These are phyloP conservation scores for Hycleus phaleratus DNA, from an alignment of 1,140 invertebrate genomes.

Conservation along the genomic window DNA sequence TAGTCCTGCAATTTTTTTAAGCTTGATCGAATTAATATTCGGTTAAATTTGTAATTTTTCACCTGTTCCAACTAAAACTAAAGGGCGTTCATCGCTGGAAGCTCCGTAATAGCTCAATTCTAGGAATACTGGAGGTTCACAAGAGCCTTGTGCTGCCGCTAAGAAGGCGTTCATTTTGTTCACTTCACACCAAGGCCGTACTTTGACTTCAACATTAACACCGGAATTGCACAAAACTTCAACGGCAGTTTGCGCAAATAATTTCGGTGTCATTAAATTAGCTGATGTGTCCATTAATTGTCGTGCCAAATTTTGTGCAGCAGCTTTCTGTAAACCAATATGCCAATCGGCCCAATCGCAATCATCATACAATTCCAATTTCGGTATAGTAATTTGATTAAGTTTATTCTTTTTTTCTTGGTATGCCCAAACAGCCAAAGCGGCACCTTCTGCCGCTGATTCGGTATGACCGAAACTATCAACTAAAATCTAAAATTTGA, in stretches of 20 bases:
- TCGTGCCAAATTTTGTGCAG: constrained; percentile 55
- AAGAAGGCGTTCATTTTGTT: constrained; percentile 58
- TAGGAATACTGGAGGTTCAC: constrained; percentile 54
- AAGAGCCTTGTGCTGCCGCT: constrained; percentile 53
- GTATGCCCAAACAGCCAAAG: constrained; percentile 55
- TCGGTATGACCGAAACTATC: constrained; percentile 67
- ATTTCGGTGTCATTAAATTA: constrained; percentile 56
- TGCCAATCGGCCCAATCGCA: constrained; percentile 47
- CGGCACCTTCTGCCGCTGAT: constrained; percentile 64
- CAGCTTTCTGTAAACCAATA: constrained; percentile 48
- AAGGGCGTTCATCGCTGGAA: constrained; percentile 39
- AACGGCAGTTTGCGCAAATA: constrained; percentile 48
- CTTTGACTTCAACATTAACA: constrained; percentile 46
- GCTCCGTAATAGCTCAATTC: constrained; percentile 50
- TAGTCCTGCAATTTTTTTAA: constrained; percentile 45
- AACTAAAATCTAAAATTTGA: constrained; percentile 44
- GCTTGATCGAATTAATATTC: not conserved
- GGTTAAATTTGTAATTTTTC: not conserved
- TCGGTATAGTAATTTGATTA: constrained; percentile 43
- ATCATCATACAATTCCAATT: constrained; percentile 44
- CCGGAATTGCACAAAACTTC: constrained; percentile 42
- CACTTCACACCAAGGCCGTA: constrained; percentile 52
- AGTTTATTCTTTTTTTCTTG: constrained; percentile 54
- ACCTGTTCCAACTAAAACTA: constrained; percentile 29
- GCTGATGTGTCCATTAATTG: constrained; percentile 56